Base-by-base conservation (phyloP, 2,113 vertebrate species). In the Anas platyrhynchos region DNA sequence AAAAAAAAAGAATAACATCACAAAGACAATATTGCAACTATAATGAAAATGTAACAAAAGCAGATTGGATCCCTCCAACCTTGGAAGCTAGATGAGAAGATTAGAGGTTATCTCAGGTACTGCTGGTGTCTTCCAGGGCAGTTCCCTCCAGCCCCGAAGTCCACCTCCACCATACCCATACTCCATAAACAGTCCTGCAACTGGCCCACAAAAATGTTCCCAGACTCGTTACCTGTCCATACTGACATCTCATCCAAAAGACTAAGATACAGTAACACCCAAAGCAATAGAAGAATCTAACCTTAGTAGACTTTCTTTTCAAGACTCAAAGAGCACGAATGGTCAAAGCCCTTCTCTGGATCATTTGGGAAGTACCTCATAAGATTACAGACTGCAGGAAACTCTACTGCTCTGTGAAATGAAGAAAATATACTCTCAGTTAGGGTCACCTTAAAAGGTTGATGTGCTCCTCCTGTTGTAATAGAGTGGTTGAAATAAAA, bases 81-180 rank as follows among this genome's bases (percentile, higher is more conserved):
- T 86, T 3, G 1, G 46, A 31, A 1, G 3, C 13, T 26, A 62
- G 9, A 86, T 34, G 11, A 86, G 7, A 61, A 38, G 32, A 3
- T 94, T 69, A 67, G 54, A 73, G 25, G 17, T 73, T 69, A 69
- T 22, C 31, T 43, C 62, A 68, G 44, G 36, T 44, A 72, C 27
- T 2, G 1, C 25, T 43, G 41, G n/a, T 54, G 46, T 36, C 44
- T 55, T 67, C 31, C 4, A 74, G 11, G 52, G 16, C 67, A 91
- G 68, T n/a, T 80, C 16, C 27, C 8, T 55, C 48, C n/a, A 16
- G 21, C 20, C 20, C 20, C 32, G 27, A 58, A n/a, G 62, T 32
- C 55, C 34, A 69, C 25, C 67, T 88, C 38, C 9, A 17, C 27
- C 22, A 11, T 1, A 1, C 26, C 43, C 1, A 0, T 1, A 1